Percentiles rank a stretch among this genome's conserved stretches.
Evolutionary conservation across 2,888 invertebrate species (phyloP).

Genomic region (Spilarctia lutea): DNA sequence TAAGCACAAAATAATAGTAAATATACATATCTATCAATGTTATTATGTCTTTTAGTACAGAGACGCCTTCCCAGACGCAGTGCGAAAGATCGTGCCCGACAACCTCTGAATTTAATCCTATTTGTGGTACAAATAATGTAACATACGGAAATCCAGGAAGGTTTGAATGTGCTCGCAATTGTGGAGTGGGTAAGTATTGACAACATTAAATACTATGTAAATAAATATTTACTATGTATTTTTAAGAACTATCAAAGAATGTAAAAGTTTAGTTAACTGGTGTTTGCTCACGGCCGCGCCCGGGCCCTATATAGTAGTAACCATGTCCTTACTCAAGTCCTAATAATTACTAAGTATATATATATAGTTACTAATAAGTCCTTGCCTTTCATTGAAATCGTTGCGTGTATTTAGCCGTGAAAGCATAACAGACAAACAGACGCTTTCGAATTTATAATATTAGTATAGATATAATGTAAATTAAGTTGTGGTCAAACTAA

Average conservation of each 20-base stretch:
- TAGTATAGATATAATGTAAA: too few relatives aligned
- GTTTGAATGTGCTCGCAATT: slow-evolving; percentile 63
- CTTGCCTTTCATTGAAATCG: too few relatives aligned
- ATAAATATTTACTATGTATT: background rate
- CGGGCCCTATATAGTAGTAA: too few relatives aligned
- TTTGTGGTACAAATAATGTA: slow-evolving; percentile 63
- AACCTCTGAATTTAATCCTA: slow-evolving; percentile 58
- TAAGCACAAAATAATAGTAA: background rate
- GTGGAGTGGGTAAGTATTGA: slow-evolving; percentile 60
- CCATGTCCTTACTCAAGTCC: too few relatives aligned
- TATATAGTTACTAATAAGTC: too few relatives aligned
- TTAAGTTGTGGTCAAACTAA: too few relatives aligned
- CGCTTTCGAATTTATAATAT: too few relatives aligned
- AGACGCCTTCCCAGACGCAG: slow-evolving; percentile 21
- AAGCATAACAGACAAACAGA: too few relatives aligned
- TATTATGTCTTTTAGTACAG: background rate
- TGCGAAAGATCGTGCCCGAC: slow-evolving; percentile 57
- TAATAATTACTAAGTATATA: too few relatives aligned
- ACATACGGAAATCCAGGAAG: slow-evolving; percentile 66
- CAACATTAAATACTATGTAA: background rate
- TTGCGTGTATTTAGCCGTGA: too few relatives aligned
- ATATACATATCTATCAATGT: background rate
- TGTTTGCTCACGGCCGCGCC: too few relatives aligned
- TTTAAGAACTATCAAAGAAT: background rate
- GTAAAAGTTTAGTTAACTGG: background rate